Conservation (phyloP, 2,797 vertebrate species). For the Balearica regulorum region DNA sequence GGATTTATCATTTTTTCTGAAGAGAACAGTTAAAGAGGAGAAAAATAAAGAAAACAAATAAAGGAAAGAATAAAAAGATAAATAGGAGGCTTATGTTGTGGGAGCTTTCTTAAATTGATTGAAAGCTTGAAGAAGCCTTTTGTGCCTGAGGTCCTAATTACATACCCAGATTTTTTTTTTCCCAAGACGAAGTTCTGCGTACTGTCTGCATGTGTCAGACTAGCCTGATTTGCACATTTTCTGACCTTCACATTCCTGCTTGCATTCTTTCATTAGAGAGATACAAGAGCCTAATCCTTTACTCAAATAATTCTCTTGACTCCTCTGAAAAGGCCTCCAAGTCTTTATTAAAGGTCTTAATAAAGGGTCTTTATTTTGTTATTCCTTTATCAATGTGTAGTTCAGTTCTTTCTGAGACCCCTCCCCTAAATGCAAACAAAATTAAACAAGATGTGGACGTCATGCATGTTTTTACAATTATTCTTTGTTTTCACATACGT, state of each 20-base stretch:
- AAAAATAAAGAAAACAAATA: not conserved
- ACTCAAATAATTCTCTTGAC: not conserved
- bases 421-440: not conserved
- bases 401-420: not conserved
- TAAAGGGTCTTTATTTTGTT: not conserved
- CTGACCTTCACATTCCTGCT: not conserved
- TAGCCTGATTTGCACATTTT: not conserved
- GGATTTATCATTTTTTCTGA: not conserved
- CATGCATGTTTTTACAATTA: not conserved
- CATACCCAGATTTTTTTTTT: not conserved
- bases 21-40: not conserved
- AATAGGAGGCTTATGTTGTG: not conserved
- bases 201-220: not conserved
- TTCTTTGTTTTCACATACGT: not conserved
- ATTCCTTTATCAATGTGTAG: not conserved
- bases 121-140: not conserved
- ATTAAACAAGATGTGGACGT: not conserved
- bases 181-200: not conserved
- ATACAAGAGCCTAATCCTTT: not conserved
- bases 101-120: not conserved
- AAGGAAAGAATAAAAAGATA: not conserved
- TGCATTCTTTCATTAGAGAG: rapidly evolving
- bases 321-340: not conserved
- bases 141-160: not conserved
- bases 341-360: not conserved